Conservation (phyloP, 2,888 invertebrate genomes). For the Stratiomys singularior region DNA sequence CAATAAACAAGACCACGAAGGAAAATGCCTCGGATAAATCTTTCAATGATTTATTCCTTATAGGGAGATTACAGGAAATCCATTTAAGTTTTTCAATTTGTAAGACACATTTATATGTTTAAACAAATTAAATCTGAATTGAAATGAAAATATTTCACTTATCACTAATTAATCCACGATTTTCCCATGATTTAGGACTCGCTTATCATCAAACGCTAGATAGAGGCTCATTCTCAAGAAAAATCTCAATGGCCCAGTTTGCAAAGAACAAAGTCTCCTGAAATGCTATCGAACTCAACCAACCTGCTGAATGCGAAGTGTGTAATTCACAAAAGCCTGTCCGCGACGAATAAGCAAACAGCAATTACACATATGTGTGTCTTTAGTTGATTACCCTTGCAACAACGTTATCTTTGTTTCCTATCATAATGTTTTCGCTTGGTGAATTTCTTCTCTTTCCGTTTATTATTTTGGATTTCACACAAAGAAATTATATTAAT, state of each 20-base stretch:
- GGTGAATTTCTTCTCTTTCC: no score
- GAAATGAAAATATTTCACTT: no score
- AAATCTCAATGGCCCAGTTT: conserved; percentile 4
- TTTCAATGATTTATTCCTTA: no score
- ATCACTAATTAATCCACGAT: no score
- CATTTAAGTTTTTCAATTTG: no score
- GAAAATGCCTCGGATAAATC: no score
- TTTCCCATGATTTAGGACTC: no score
- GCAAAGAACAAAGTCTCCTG: conserved; percentile 1
- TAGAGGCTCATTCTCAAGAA: background rate
- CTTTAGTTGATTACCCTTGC: background rate
- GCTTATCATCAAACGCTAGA: no score
- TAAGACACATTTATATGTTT: no score
- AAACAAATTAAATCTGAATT: no score
- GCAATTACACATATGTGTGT: background rate
- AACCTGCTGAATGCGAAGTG: background rate
- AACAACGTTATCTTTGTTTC: background rate
- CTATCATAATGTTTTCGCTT: background rate
- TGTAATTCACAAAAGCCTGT: background rate
- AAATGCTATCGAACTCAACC: conserved; percentile 6
- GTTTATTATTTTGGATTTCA: background rate
- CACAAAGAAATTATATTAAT: background rate
- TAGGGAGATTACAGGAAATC: no score
- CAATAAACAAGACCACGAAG: no score
- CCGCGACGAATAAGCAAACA: background rate